Evolutionary conservation across 2,888 invertebrate genomes (phyloP), one percentile per base, ranked within the genome.

Genomic region (Erynnis tages): DNA sequence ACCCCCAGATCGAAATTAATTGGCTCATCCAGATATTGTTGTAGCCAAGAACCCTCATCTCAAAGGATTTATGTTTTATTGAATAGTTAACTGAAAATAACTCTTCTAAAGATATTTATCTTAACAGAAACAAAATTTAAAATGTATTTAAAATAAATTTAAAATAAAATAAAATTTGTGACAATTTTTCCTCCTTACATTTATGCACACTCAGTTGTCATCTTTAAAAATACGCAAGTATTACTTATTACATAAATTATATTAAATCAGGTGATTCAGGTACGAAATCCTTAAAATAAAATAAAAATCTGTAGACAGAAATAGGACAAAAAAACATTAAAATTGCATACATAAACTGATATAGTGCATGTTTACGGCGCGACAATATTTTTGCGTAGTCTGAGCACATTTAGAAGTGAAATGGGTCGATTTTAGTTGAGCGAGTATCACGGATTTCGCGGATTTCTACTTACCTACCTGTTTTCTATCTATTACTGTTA

Each of bases 1-100:
- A 69, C 69, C 73, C 72, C 70, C 67, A 77, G 79, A 82, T 83
- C 74, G 71, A 79, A 82, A 83, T 84, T 85, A 85, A 84, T 85
- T 85, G 82, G 82, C 75, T 82, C 78, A 80, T 82, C 79, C 79
- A 80, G 81, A 81, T 82, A 84, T 82, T 82, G 79, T 79, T 76
- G 73, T 73, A 67, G 64, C 66, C 62, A 69, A 76, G 76, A 60
- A 83, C 80, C 81, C 81, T 82, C 80, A 78, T 83, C 81, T 76
- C 68, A 58, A 59, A 72, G 73, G 80, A 83, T 84, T 84, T 83
- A 81, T 79, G 76, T 76, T 43, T 44, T 44, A 50, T 61, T 63
- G 62, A 63, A 63, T 63, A 66, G 47, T 53, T 57, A 55, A 54
- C 53, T 54, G 55, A 61, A 61, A 55, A 57, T 60, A 60, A 14